These are phyloP conservation scores for Mesitornis unicolor DNA, from an alignment of 2,113 vertebrate genomes.

Conservation along the genomic window DNA sequence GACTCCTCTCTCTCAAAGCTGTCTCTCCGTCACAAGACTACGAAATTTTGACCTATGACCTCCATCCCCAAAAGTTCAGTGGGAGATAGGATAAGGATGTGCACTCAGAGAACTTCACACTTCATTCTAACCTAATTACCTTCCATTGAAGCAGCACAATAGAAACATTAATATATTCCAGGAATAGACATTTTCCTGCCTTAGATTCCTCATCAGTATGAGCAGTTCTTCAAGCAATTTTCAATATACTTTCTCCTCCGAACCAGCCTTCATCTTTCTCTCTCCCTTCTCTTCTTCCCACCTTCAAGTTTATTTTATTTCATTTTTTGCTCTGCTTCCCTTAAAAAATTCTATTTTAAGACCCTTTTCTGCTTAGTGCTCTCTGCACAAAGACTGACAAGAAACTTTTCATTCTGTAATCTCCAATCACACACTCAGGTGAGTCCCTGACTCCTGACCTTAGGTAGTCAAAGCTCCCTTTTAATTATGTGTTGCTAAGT, in stretches of 20 bases:
- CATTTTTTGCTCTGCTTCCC: neutral
- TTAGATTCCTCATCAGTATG: neutral
- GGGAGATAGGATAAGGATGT: neutral
- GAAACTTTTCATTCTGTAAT: neutral
- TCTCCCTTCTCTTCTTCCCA: neutral
- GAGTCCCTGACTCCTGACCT: neutral
- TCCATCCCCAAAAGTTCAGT: neutral
- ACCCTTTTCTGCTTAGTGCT: neutral
- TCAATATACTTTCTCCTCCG: neutral
- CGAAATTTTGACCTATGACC: neutral
- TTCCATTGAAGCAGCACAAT: neutral
- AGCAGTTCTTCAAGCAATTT: neutral
- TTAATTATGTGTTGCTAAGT: neutral
- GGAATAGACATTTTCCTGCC: neutral
- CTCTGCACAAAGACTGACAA: neutral
- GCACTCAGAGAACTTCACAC: neutral
- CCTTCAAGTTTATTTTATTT: neutral
- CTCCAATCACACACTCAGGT: neutral
- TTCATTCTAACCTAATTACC: neutral
- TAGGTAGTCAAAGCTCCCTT: neutral
- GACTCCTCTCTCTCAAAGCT: neutral
- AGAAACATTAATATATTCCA: neutral
- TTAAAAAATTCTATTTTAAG: neutral
- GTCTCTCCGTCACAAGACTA: rapidly evolving
- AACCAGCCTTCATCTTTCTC: neutral